Percentiles rank a stretch among this genome's conserved stretches.
Evolutionary conservation across 2,113 vertebrate species (phyloP).

Genomic region (Sphaerodactylus townsendi): DNA sequence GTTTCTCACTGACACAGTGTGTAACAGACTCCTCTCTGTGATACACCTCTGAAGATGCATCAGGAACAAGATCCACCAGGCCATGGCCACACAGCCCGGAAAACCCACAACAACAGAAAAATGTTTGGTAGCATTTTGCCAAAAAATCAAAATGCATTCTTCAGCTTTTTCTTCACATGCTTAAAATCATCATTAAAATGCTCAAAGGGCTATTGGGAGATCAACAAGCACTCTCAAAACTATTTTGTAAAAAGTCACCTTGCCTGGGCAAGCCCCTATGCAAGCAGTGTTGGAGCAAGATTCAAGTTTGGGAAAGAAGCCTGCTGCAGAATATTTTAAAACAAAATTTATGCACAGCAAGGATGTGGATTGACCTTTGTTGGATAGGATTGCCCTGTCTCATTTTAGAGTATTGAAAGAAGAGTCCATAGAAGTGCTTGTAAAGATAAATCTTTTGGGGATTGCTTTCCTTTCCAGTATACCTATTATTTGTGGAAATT

Average conservation of each 20-base stretch:
- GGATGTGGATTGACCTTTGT: background rate
- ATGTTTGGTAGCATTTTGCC: constrained; percentile 78
- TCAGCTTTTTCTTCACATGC: constrained; percentile 82
- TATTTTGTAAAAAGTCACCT: background rate
- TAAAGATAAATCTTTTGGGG: background rate
- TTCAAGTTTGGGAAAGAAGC: background rate
- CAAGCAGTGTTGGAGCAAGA: background rate
- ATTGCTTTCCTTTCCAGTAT: background rate
- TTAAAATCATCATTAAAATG: constrained; percentile 53
- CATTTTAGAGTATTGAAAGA: background rate
- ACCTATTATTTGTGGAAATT: too few species aligned
- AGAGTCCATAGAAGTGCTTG: background rate
- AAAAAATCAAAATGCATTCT: constrained; percentile 82
- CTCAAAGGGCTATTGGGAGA: background rate
- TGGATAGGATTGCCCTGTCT: background rate
- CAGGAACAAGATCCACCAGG: too few species aligned
- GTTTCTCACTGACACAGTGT: too few species aligned
- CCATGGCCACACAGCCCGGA: too few species aligned
- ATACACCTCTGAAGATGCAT: too few species aligned
- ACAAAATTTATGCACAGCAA: background rate
- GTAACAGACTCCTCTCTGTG: too few species aligned
- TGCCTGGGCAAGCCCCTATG: background rate
- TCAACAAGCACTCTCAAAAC: background rate
- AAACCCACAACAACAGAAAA: constrained; percentile 81
- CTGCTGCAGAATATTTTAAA: background rate